Base-by-base conservation (phyloP, 1,140 invertebrate species). In the Linepithema humile region DNA sequence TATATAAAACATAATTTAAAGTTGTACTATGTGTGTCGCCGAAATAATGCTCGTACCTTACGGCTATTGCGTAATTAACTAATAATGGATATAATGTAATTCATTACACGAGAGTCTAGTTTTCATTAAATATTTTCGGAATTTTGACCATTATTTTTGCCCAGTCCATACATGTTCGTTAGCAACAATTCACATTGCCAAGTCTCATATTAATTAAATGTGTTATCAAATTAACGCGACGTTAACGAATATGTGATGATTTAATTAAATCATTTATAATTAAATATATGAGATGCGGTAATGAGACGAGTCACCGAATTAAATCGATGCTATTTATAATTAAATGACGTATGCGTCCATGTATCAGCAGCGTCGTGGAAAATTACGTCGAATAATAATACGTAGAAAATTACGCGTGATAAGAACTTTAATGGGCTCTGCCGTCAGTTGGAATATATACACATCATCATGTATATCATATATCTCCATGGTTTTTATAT, bases 221-320 rank as follows among this genome's bases (percentile, higher is more conserved):
- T 77, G 86, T 85, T 88, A 88, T 88, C 83, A 82, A 88, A 88
- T 88, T 85, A 85, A 88, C 70, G 70, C 55, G 40, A 65, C 64
- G 86, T 78, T 72, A 88, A 88, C 83, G 62, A 88, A 78, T 67
- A 88, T 45, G 73, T 45, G 75, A 85, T 62, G 62, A 50, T 82
- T 88, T 88, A 88, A 88, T 88, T 88, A 88, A 88, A 88, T 82
- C 83, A 85, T 88, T 87, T 82, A 88, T 85, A 88, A 85, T 83
- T 48, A 78, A 74, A 77, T 40, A 32, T 40, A 70, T 38, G 83
- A 38, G 75, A 88, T 82, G 69, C 45, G 62, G 74, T 88, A 88
- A 88, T 88, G 83, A 88, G 57, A 74, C 59, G 64, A 88, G 70
- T 80, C 65, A 48, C 48, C 29, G 74, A 82, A 82, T 73, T 77